A percentile compares a stretch with the other conserved stretches of the same genome.
Conservation (phyloP, 2,888 invertebrate genomes). For the Cataglyphis cursor region DNA sequence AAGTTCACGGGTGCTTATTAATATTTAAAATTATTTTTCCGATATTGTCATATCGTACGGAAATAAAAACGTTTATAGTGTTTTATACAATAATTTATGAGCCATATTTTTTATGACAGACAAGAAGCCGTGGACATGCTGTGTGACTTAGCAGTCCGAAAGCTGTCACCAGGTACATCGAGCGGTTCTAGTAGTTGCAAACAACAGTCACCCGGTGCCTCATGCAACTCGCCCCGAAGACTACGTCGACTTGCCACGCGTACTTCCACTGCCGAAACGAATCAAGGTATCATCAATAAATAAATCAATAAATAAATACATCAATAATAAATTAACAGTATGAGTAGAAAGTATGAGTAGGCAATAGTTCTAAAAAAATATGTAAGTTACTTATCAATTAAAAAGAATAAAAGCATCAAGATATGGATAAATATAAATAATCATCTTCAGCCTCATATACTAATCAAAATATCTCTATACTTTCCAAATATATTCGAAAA, state of each 20-base stretch:
- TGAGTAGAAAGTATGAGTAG: neutral
- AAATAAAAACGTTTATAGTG: neutral
- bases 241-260: conserved; percentile 89
- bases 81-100: neutral
- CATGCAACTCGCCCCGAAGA: conserved; percentile 90
- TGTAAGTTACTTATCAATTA: neutral
- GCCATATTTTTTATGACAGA: conserved; percentile 85
- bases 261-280: conserved; percentile 83
- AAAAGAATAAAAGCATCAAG: conserved; percentile 18
- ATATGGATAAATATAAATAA: conserved; percentile 4
- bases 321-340: conserved; percentile 1
- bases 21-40: neutral
- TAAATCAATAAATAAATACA: too few relatives aligned
- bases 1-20: neutral
- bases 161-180: conserved; percentile 89
- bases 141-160: conserved; percentile 93
- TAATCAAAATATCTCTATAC: neutral
- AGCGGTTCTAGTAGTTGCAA: conserved; percentile 84
- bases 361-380: neutral
- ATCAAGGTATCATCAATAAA: conserved; percentile 78
- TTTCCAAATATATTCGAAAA: neutral
- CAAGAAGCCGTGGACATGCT: conserved; percentile 95
- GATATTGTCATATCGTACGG: neutral
- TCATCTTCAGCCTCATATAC: neutral
- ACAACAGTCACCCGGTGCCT: conserved; percentile 86